Conservation (phyloP, 2,113 vertebrate genomes). For the Oenanthe melanoleuca region DNA sequence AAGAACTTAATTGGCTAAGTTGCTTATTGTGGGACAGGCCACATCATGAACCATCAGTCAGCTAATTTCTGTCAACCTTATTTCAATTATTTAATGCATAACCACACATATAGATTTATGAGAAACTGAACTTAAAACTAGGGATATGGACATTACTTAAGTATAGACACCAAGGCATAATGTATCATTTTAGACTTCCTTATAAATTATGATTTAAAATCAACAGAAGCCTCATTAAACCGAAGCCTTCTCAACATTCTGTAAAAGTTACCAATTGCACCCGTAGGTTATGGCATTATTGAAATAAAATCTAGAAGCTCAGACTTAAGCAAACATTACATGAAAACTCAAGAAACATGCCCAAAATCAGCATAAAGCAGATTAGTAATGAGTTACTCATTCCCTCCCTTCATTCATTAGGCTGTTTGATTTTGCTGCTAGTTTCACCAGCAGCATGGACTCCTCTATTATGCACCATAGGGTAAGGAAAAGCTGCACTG, state of each 20-base stretch:
- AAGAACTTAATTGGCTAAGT: constrained; percentile 13
- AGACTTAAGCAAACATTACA: constrained; percentile 53
- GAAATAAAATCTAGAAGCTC: constrained; percentile 59
- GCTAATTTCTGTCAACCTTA: constrained; percentile 21
- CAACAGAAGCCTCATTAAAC: constrained; percentile 18
- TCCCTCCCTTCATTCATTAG: constrained; percentile 79
- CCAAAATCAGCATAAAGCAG: constrained; percentile 46
- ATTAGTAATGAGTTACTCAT: constrained; percentile 43
- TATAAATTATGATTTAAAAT: constrained; percentile 28
- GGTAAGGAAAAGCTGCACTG: constrained; percentile 92
- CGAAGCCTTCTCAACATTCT: background rate
- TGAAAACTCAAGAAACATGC: constrained; percentile 63
- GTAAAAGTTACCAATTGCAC: background rate
- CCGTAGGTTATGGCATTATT: constrained; percentile 20
- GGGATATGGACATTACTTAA: constrained; percentile 16
- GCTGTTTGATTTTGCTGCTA: constrained; percentile 84
- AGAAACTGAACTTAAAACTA: constrained; percentile 25
- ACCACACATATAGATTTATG: constrained; percentile 44
- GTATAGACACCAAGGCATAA: constrained; percentile 15
- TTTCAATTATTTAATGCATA: constrained; percentile 39
- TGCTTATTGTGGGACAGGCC: constrained; percentile 32
- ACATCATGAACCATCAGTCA: constrained; percentile 39
- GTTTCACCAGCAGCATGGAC: constrained; percentile 83
- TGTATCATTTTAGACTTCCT: constrained; percentile 10
- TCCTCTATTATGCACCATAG: constrained; percentile 86